Percentiles rank a stretch among this genome's conserved stretches.
phyloP scores from a whole-genome alignment of 2,797 vertebrate genomes.

The Orientallactaga sibirica region DNA sequence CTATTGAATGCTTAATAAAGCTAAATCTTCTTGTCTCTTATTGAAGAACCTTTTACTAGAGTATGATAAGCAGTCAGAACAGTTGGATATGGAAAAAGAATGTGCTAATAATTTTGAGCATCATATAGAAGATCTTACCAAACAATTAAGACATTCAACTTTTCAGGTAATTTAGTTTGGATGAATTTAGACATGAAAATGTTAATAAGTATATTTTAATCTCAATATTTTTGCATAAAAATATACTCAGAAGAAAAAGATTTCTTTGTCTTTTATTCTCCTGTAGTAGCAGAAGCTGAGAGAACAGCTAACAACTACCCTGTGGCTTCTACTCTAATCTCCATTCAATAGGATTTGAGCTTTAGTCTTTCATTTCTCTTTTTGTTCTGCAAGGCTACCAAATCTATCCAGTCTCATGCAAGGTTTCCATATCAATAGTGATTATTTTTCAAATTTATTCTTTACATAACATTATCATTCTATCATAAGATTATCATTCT shows the following conservation, averaged over 20 bases:
- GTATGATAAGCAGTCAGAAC: constrained; percentile 95
- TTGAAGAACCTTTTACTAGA: constrained; percentile 95
- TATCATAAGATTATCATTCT: not conserved
- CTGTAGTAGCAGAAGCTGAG: not conserved
- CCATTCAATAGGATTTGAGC: not conserved
- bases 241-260: constrained; percentile 18
- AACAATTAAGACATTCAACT: constrained; percentile 90
- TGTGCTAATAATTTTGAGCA: constrained; percentile 91
- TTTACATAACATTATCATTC: constrained; percentile 54
- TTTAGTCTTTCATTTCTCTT: not conserved
- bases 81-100: constrained; percentile 94
- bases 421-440: not conserved
- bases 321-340: not conserved
- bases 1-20: constrained; percentile 20
- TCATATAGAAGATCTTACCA: constrained; percentile 93
- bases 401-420: not conserved
- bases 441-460: constrained; percentile 3
- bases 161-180: constrained; percentile 90
- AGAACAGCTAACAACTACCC: not conserved
- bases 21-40: constrained; percentile 74
- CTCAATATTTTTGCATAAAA: constrained; percentile 10
- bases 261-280: not conserved
- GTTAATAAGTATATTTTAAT: constrained; percentile 20
- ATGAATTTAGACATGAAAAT: constrained; percentile 38
- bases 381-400: not conserved